Evolutionary conservation across 2,113 vertebrate species (phyloP).

Genomic region (Oryctolagus cuniculus): DNA sequence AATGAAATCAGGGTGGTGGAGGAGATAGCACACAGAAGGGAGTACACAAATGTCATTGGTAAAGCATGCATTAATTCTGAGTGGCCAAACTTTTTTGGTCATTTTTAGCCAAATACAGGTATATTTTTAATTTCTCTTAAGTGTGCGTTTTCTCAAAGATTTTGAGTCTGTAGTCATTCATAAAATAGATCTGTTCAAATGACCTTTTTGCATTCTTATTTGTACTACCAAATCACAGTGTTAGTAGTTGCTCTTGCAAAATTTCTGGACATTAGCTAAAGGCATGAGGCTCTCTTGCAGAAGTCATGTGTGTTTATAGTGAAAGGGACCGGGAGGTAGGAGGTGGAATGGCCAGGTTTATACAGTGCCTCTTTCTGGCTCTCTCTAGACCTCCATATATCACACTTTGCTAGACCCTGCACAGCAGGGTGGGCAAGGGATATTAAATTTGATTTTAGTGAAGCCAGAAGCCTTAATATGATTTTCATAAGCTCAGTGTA

Average conservation of each 20-base stretch:
- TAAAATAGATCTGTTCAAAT: slow-evolving; percentile 26
- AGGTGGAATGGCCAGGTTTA: background rate
- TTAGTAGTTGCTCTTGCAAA: background rate
- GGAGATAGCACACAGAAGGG: background rate
- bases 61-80: background rate
- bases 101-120: background rate
- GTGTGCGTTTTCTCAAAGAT: background rate
- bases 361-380: background rate
- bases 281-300: background rate
- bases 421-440: slow-evolving; percentile 57
- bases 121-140: slow-evolving; percentile 18
- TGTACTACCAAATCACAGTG: background rate
- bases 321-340: slow-evolving; percentile 1
- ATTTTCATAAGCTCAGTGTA: slow-evolving; percentile 66
- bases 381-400: slow-evolving; percentile 48
- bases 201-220: background rate
- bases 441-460: slow-evolving; percentile 75
- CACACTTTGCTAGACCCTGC: slow-evolving; percentile 49
- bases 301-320: background rate
- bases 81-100: background rate
- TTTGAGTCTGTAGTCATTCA: slow-evolving; percentile 20
- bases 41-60: background rate
- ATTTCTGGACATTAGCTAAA: background rate
- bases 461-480: slow-evolving; percentile 70
- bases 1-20: background rate